A percentile compares a stretch with the other conserved stretches of the same genome.
These are phyloP conservation scores for Saccostrea glomerata DNA, from an alignment of 1,140 invertebrate genomes.

Conservation along the genomic window DNA sequence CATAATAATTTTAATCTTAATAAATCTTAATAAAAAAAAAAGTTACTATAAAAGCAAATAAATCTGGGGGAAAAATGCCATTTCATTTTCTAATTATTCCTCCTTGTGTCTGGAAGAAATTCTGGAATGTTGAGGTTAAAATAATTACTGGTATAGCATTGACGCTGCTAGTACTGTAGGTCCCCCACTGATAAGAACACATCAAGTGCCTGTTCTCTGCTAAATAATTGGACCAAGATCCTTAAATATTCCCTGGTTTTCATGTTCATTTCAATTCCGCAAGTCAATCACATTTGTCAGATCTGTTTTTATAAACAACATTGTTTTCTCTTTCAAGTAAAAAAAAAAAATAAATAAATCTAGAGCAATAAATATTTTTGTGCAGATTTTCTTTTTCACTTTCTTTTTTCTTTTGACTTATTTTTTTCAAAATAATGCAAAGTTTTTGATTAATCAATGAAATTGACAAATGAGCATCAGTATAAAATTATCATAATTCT, in stretches of 20 bases:
- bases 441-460: background rate
- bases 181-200: background rate
- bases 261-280: constrained; percentile 17
- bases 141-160: constrained; percentile 22
- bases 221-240: background rate
- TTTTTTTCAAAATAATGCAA: background rate
- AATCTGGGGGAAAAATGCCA: too few relatives aligned
- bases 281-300: constrained; percentile 24
- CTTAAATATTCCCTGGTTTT: constrained; percentile 7
- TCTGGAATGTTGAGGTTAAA: constrained; percentile 23
- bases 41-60: too few relatives aligned
- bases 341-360: constrained; percentile 1
- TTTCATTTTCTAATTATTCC: too few relatives aligned
- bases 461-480: constrained; percentile 30
- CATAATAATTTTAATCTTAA: too few relatives aligned
- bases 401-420: background rate
- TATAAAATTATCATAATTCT: background rate
- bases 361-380: background rate
- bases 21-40: too few relatives aligned
- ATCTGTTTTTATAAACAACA: constrained; percentile 26
- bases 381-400: background rate
- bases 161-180: background rate
- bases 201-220: constrained; percentile 1
- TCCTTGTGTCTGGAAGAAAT: background rate
- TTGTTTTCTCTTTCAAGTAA: background rate